These are phyloP conservation scores for Resseliella maxima DNA, from an alignment of 2,888 invertebrate genomes.

Conservation along the genomic window DNA sequence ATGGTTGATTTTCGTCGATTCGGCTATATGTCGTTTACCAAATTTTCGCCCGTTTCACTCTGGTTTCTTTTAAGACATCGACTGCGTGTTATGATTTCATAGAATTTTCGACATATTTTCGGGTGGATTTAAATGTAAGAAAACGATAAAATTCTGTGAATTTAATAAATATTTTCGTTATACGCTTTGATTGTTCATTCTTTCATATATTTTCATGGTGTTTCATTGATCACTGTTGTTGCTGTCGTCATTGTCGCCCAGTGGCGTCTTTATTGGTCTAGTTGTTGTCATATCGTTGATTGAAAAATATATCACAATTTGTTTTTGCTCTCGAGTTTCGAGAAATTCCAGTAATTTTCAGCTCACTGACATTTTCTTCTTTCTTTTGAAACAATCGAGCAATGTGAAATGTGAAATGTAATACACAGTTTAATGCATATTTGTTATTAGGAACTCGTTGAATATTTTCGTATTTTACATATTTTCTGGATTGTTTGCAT, in stretches of 20 bases:
- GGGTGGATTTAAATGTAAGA: not conserved
- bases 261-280: not conserved
- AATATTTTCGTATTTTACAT: not conserved
- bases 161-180: not conserved
- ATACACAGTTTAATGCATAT: not conserved
- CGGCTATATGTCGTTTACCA: not conserved
- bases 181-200: not conserved
- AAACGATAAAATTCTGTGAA: constrained; percentile 29
- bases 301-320: not conserved
- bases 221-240: not conserved
- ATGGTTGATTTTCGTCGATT: not conserved
- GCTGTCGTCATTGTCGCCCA: not conserved
- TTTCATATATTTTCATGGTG: not conserved
- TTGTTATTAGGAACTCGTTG: not conserved
- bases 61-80: not conserved
- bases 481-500: not conserved
- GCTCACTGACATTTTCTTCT: not conserved
- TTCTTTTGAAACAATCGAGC: not conserved
- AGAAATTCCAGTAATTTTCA: not conserved
- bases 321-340: not conserved
- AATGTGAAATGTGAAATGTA: not conserved
- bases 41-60: not conserved
- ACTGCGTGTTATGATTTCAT: not conserved
- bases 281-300: not conserved
- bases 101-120: constrained; percentile 12